A percentile compares a stretch with the other conserved stretches of the same genome.
phyloP scores from a whole-genome alignment of 2,113 vertebrate species.

The Vicugna pacos region DNA sequence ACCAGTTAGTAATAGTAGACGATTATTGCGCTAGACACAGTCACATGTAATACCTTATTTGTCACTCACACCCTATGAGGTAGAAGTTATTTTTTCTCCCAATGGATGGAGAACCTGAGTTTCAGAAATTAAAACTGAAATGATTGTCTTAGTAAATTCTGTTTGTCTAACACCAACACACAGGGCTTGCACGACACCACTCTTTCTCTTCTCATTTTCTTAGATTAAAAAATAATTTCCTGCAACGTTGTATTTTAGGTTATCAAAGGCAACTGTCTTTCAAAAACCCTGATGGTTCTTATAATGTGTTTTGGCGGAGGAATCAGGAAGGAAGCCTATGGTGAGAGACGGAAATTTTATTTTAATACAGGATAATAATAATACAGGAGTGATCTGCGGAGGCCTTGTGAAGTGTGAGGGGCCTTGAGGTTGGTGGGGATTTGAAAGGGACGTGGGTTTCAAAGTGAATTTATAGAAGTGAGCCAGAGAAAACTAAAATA shows the following conservation, averaged over 20 bases:
- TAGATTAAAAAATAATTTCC: slow-evolving; percentile 10
- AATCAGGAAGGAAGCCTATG: slow-evolving; percentile 91
- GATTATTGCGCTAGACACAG: not conserved
- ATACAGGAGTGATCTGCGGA: not conserved
- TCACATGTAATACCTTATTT: not conserved
- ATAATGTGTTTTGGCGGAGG: slow-evolving; percentile 89
- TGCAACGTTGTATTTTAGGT: slow-evolving; percentile 84
- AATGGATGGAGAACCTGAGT: not conserved
- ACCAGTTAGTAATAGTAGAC: not conserved
- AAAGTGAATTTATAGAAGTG: not conserved
- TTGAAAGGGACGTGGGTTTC: not conserved
- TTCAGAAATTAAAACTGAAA: slow-evolving; percentile 9
- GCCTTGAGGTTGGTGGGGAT: not conserved
- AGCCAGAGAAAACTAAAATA: slow-evolving; percentile 8
- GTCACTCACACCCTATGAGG: not conserved
- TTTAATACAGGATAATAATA: not conserved
- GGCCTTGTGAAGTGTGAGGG: not conserved
- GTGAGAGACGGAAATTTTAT: slow-evolving; percentile 84
- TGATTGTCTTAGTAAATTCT: not conserved
- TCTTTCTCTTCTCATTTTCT: not conserved
- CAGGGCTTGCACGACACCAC: not conserved
- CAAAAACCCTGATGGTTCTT: slow-evolving; percentile 93
- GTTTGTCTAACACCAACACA: not conserved
- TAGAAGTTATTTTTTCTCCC: not conserved
- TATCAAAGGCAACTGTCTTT: slow-evolving; percentile 93